phyloP scores from a whole-genome alignment of 2,888 invertebrate genomes.

The Lottia gigantea region DNA sequence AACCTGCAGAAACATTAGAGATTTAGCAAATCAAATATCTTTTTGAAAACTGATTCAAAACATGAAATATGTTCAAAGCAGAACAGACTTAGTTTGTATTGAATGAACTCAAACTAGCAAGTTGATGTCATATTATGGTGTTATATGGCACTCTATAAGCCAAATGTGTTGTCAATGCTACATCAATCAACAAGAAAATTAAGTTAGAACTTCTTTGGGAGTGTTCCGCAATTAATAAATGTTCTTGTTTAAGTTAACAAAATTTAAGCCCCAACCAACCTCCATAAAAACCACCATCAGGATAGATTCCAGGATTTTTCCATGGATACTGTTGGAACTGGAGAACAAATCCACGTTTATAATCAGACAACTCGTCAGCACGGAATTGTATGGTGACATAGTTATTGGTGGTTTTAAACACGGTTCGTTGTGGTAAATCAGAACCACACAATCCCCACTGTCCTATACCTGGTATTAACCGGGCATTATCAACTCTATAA shows the following conservation, averaged over 20 bases:
- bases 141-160: too few relatives aligned
- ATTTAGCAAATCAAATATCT: neutral
- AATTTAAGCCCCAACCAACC: too few relatives aligned
- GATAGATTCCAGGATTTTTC: slow-evolving; percentile 39
- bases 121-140: too few relatives aligned
- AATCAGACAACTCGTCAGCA: slow-evolving; percentile 36
- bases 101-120: too few relatives aligned
- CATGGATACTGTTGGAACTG: slow-evolving; percentile 38
- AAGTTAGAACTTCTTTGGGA: too few relatives aligned
- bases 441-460: slow-evolving; percentile 43
- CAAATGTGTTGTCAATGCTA: too few relatives aligned
- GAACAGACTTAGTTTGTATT: too few relatives aligned
- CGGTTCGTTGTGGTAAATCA: slow-evolving; percentile 29
- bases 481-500: slow-evolving; percentile 46
- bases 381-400: slow-evolving; percentile 45
- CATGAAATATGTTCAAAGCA: neutral
- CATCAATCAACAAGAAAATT: too few relatives aligned
- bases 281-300: slow-evolving; percentile 41
- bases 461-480: slow-evolving; percentile 40
- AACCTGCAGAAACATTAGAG: slow-evolving; percentile 31
- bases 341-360: slow-evolving; percentile 39
- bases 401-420: slow-evolving; percentile 41
- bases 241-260: too few relatives aligned
- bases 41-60: neutral
- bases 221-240: too few relatives aligned